phyloP scores from a whole-genome alignment of 2,113 vertebrate species.

The Porphyrio hochstetteri region DNA sequence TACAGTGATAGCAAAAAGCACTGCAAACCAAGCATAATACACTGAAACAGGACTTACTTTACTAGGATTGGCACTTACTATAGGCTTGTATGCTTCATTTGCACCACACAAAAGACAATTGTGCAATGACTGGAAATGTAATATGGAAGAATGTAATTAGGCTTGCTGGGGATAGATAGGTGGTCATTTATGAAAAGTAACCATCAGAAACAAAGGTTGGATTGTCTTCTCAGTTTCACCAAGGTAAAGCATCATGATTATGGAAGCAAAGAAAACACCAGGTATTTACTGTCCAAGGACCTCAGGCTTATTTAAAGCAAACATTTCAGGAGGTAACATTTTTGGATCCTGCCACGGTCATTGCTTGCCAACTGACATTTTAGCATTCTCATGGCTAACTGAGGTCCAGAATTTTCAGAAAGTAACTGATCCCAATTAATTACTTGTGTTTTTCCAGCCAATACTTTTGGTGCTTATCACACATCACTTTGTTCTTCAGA shows the following conservation, averaged over 20 bases:
- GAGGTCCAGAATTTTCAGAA: not conserved
- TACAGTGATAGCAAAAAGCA: not conserved
- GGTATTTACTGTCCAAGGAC: not conserved
- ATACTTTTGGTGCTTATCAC: not conserved
- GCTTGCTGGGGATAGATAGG: not conserved
- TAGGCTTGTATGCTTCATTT: not conserved
- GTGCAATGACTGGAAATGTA: not conserved
- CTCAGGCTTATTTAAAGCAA: not conserved
- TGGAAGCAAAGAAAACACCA: not conserved
- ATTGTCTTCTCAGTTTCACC: not conserved
- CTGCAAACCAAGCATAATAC: not conserved
- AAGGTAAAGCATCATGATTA: not conserved
- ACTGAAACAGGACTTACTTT: not conserved
- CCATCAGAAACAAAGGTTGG: not conserved
- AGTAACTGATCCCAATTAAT: not conserved
- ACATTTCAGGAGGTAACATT: not conserved
- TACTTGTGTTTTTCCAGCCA: not conserved
- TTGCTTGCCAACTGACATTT: not conserved
- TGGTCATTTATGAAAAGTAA: not conserved
- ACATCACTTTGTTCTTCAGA: not conserved
- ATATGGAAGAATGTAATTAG: not conserved
- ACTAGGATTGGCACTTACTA: not conserved
- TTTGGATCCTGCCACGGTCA: not conserved
- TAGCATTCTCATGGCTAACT: not conserved
- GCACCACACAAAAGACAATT: not conserved